Conservation (phyloP, 2,888 invertebrate genomes). For the Leptogaster cylindrica region DNA sequence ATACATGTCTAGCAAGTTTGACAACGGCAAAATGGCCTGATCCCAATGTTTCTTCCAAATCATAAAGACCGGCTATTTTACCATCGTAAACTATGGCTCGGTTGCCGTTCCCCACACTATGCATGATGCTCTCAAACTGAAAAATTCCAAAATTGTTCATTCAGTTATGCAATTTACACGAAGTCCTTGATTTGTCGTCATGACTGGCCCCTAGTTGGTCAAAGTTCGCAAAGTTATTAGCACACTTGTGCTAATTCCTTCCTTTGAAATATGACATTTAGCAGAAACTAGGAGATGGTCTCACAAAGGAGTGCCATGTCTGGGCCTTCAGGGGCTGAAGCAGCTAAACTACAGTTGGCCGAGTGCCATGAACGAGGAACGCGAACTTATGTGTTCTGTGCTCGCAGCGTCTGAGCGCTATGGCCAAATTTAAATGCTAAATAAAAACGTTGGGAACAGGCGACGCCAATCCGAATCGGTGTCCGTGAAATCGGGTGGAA, state of each 20-base stretch:
- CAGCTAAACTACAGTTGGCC: neutral
- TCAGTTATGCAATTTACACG: no score
- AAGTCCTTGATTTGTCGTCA: no score
- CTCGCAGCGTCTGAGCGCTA: neutral
- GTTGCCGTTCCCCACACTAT: slow-evolving; percentile 48
- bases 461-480: no score
- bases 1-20: slow-evolving; percentile 96
- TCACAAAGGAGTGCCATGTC: neutral
- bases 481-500: no score
- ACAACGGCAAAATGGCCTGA: slow-evolving; percentile 99
- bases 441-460: neutral
- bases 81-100: slow-evolving; percentile 70
- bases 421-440: neutral
- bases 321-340: neutral
- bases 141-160: no score
- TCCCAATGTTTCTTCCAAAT: slow-evolving; percentile 95
- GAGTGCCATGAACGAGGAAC: neutral
- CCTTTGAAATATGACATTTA: no score
- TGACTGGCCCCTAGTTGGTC: no score
- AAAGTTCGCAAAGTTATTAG: no score
- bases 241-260: no score
- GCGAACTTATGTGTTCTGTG: neutral
- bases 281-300: neutral
- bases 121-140: slow-evolving; percentile 44
- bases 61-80: slow-evolving; percentile 95